Percentiles rank a stretch among this genome's conserved stretches.
Evolutionary conservation across 2,888 invertebrate species (phyloP).

Genomic region (Erynnis tages): DNA sequence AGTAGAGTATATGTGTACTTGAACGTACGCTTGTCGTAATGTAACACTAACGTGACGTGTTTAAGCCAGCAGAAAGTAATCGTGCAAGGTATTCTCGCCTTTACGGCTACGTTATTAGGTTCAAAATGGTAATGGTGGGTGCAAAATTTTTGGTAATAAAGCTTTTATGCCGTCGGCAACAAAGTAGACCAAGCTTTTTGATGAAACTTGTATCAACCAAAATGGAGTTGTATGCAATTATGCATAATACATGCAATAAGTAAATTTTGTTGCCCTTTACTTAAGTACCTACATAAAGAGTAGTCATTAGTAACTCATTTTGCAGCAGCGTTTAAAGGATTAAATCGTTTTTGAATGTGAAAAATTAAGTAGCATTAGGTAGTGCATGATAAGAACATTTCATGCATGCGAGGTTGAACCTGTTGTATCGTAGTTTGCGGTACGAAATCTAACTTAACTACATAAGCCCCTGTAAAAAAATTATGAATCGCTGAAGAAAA

Average conservation of each 20-base stretch:
- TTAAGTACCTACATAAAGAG: not conserved
- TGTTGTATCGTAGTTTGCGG: too few species aligned
- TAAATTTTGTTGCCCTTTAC: conserved; percentile 7
- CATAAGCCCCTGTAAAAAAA: too few species aligned
- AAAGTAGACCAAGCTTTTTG: conserved; percentile 24
- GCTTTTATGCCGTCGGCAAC: conserved; percentile 23
- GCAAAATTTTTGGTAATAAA: conserved; percentile 25
- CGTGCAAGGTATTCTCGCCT: conserved; percentile 5
- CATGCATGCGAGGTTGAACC: too few species aligned
- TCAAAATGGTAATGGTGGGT: conserved; percentile 3
- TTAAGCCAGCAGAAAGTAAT: conserved; percentile 24
- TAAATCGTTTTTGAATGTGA: too few species aligned
- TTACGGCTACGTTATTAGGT: conserved; percentile 12
- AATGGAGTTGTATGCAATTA: conserved; percentile 25
- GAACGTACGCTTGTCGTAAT: conserved; percentile 25
- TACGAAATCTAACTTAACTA: too few species aligned
- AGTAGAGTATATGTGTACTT: conserved; percentile 24
- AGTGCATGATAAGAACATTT: too few species aligned
- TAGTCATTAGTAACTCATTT: conserved; percentile 1
- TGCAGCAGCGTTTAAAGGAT: not conserved
- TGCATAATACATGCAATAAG: conserved; percentile 27
- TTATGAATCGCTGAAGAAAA: too few species aligned
- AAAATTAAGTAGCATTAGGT: too few species aligned
- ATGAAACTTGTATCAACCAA: conserved; percentile 24
- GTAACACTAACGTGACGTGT: conserved; percentile 26